phyloP scores from a whole-genome alignment of 2,113 vertebrate genomes.

The Eulemur macaco region DNA sequence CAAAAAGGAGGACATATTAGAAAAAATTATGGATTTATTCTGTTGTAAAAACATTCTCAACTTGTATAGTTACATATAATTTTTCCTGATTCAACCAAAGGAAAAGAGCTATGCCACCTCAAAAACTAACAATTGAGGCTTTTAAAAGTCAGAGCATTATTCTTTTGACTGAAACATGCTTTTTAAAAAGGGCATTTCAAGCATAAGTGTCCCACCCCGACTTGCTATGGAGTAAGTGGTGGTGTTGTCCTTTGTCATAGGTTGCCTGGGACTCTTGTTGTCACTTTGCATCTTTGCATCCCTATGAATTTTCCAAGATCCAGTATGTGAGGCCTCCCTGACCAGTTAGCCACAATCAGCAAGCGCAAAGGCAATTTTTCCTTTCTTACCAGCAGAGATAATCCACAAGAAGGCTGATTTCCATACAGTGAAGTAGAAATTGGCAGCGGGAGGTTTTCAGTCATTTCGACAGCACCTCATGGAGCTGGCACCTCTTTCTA shows the following conservation, averaged over 20 bases:
- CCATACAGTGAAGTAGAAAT: background rate
- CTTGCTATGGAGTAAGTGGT: background rate
- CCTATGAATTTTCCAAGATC: background rate
- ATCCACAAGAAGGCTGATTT: background rate
- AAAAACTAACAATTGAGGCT: background rate
- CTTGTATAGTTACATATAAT: background rate
- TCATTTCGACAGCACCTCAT: background rate
- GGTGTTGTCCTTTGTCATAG: background rate
- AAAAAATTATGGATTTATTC: background rate
- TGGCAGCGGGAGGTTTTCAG: constrained; percentile 22
- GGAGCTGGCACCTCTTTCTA: constrained; percentile 12
- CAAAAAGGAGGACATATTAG: background rate
- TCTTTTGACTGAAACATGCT: background rate
- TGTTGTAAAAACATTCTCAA: background rate
- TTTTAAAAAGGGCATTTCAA: constrained; percentile 5
- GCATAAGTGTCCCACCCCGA: background rate
- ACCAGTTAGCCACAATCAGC: background rate
- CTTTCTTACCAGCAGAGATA: background rate
- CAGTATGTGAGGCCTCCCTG: background rate
- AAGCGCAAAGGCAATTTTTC: background rate
- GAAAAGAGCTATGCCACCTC: background rate
- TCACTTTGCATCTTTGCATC: background rate
- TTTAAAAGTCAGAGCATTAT: constrained; percentile 20
- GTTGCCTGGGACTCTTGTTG: background rate
- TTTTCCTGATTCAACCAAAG: background rate